A percentile compares a stretch with the other conserved stretches of the same genome.
Conservation (phyloP, 2,888 invertebrate species). For the Ochropacha duplaris region DNA sequence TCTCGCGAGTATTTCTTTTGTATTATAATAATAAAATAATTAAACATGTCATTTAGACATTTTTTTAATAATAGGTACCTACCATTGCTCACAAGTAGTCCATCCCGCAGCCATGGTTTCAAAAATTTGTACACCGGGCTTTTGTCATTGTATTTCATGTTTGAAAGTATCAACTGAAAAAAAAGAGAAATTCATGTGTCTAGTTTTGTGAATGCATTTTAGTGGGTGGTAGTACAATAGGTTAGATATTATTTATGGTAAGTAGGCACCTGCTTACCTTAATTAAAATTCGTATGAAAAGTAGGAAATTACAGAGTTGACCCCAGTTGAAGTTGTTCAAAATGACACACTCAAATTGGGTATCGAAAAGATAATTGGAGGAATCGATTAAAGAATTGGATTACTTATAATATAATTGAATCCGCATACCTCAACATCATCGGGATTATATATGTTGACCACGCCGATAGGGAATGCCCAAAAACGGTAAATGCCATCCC, state of each 20-base stretch:
- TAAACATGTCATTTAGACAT: too few relatives aligned
- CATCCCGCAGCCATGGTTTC: slow-evolving; percentile 79
- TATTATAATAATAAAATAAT: too few relatives aligned
- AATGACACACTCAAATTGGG: too few relatives aligned
- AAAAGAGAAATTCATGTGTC: neutral
- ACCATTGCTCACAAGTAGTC: slow-evolving; percentile 74
- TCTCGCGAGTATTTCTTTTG: too few relatives aligned
- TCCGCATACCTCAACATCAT: slow-evolving; percentile 49
- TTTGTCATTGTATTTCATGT: slow-evolving; percentile 76
- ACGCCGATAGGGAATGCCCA: slow-evolving; percentile 43
- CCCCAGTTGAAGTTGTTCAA: too few relatives aligned
- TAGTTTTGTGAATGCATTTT: neutral
- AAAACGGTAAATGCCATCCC: slow-evolving; percentile 47
- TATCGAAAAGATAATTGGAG: too few relatives aligned
- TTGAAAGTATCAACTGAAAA: slow-evolving; percentile 71
- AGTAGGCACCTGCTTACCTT: too few relatives aligned
- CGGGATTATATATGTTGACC: slow-evolving; percentile 63
- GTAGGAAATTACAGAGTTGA: too few relatives aligned
- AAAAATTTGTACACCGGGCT: slow-evolving; percentile 71
- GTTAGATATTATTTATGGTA: too few relatives aligned
- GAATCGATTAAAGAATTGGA: too few relatives aligned
- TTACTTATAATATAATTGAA: too few relatives aligned
- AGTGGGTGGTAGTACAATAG: neutral
- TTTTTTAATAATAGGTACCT: slow-evolving; percentile 2
- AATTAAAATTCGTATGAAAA: too few relatives aligned